phyloP scores from a whole-genome alignment of 2,113 vertebrate genomes.

The Bufo gargarizans region DNA sequence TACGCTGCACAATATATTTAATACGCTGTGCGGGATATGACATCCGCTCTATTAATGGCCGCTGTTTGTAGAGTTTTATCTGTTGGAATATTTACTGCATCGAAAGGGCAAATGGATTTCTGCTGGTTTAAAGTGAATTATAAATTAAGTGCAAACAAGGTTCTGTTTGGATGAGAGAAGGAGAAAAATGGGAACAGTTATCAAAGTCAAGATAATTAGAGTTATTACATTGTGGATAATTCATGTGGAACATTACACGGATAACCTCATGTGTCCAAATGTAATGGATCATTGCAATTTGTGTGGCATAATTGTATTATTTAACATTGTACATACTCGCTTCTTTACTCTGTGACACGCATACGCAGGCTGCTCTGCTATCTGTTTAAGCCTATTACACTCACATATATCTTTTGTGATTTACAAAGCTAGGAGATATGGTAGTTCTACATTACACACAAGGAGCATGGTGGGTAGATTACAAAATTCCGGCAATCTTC shows the following conservation, averaged over 20 bases:
- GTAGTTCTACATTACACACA: not conserved
- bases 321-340: conserved; percentile 23
- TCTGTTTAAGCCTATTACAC: conserved; percentile 12
- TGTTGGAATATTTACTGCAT: conserved; percentile 42
- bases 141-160: conserved; percentile 45
- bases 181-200: conserved; percentile 48
- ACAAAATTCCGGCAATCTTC: not conserved
- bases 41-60: conserved; percentile 26
- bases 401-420: not conserved
- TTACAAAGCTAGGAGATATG: not conserved
- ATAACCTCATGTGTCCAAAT: conserved; percentile 43
- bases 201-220: conserved; percentile 51
- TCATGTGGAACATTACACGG: conserved; percentile 40
- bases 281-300: conserved; percentile 49
- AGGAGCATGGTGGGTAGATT: not conserved
- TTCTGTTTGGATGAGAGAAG: conserved; percentile 18
- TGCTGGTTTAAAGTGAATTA: conserved; percentile 49
- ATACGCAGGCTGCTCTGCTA: not conserved
- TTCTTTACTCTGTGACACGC: conserved; percentile 8
- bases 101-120: conserved; percentile 42
- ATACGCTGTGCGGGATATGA: conserved; percentile 25
- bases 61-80: conserved; percentile 36
- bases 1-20: conserved; percentile 23
- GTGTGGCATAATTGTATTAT: conserved; percentile 31
- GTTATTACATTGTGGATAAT: conserved; percentile 41